Conservation (phyloP, 2,113 vertebrate species). For the Panthera uncia region DNA sequence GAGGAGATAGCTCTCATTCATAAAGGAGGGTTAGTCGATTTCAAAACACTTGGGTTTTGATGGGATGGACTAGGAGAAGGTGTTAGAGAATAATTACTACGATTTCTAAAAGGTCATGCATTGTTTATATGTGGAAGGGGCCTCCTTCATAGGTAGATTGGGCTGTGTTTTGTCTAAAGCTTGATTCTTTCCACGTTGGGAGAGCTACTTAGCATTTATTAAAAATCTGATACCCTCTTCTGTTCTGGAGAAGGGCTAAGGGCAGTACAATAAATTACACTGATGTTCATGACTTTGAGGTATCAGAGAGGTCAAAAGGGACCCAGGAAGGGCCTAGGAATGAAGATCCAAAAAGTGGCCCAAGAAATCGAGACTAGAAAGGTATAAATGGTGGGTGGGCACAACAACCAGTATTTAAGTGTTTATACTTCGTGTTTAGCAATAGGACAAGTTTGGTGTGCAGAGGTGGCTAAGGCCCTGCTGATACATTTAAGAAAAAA, state of each 20-base stretch:
- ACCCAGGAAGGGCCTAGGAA: not conserved
- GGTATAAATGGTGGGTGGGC: too few relatives aligned
- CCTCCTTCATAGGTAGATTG: not conserved
- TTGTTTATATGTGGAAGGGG: not conserved
- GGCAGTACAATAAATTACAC: not conserved
- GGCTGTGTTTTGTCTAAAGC: not conserved
- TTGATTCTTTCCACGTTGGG: not conserved
- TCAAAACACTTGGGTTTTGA: not conserved
- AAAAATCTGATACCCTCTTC: not conserved
- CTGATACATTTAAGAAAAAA: not conserved
- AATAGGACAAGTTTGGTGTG: not conserved
- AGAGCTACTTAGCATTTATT: not conserved
- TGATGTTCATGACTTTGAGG: not conserved
- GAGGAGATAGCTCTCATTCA: not conserved
- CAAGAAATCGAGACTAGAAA: not conserved
- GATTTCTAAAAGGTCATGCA: not conserved
- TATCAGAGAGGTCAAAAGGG: not conserved
- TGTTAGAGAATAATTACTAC: not conserved
- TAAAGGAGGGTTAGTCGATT: not conserved
- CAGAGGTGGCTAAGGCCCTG: not conserved
- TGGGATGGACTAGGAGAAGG: not conserved
- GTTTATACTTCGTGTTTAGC: not conserved
- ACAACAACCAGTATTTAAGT: not conserved
- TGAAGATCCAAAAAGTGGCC: not conserved
- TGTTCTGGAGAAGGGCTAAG: not conserved